These are phyloP conservation scores for Nipponia nippon DNA, from an alignment of 2,113 vertebrate species.

Conservation along the genomic window DNA sequence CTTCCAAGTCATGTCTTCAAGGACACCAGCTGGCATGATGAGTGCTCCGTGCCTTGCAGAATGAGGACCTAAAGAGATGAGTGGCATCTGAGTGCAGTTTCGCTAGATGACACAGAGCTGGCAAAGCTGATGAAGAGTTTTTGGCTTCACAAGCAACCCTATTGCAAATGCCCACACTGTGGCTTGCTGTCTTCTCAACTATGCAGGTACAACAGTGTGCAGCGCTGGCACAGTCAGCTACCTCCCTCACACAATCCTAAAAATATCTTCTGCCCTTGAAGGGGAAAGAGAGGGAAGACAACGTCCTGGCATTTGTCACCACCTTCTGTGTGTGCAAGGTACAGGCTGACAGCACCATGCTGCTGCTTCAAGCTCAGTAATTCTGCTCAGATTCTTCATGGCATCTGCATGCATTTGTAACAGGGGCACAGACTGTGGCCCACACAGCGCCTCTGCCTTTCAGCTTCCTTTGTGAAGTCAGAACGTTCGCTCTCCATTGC, in stretches of 20 bases:
- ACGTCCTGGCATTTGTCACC: background rate
- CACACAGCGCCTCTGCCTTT: background rate
- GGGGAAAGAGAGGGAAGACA: background rate
- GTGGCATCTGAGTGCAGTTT: background rate
- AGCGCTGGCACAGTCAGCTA: background rate
- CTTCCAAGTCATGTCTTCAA: background rate
- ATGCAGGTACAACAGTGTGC: background rate
- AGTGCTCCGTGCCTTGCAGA: background rate
- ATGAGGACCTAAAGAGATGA: background rate
- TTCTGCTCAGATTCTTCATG: background rate
- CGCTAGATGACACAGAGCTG: background rate
- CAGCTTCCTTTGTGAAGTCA: background rate
- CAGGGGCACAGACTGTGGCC: background rate
- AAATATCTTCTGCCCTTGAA: background rate
- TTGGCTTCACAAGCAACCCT: background rate
- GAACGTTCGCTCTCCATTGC: background rate
- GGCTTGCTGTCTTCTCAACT: background rate
- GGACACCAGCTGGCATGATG: background rate
- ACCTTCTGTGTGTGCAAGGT: background rate
- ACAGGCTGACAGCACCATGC: fast-evolving
- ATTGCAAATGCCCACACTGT: background rate
- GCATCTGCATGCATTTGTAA: background rate
- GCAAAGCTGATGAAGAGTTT: background rate
- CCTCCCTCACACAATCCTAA: background rate
- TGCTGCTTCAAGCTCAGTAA: background rate